Evolutionary conservation across 1,140 invertebrate genomes (phyloP).

Genomic region (Drosophila parabipectinata): DNA sequence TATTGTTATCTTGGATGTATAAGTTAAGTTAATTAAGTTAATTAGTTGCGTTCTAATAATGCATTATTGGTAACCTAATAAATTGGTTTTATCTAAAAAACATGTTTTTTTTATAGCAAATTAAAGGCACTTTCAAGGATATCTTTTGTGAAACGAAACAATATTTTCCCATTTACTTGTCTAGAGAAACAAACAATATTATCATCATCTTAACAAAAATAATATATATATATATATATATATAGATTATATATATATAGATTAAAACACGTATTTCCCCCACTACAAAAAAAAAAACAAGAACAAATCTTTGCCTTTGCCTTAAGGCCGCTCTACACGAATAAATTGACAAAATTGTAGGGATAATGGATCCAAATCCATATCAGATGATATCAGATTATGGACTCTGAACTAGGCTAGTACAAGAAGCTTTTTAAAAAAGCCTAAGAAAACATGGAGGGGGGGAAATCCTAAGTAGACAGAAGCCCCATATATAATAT

Average conservation of each 20-base stretch:
- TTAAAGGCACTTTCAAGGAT: conserved; percentile 79
- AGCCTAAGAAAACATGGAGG: conserved; percentile 44
- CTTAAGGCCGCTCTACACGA: conserved; percentile 3
- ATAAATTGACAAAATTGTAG: conserved; percentile 80
- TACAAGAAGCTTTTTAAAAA: conserved; percentile 66
- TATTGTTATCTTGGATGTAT: conserved; percentile 34
- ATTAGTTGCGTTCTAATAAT: conserved; percentile 44
- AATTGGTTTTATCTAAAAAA: conserved; percentile 78
- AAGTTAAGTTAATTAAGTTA: conserved; percentile 39
- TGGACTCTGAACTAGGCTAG: conserved; percentile 14
- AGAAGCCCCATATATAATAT: neutral
- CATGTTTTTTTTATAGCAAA: conserved; percentile 66
- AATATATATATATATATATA: conserved; percentile 14
- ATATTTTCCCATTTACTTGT: conserved; percentile 21
- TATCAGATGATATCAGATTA: neutral
- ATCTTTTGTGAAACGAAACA: conserved; percentile 73
- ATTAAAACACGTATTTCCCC: conserved; percentile 33
- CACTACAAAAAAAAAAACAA: conserved; percentile 49
- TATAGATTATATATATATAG: conserved; percentile 29
- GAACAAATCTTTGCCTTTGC: conserved; percentile 21
- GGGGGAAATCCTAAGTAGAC: conserved; percentile 11
- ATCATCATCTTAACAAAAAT: conserved; percentile 35
- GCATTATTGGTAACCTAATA: conserved; percentile 54
- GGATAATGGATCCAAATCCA: conserved; percentile 40
- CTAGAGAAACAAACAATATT: conserved; percentile 50